phyloP scores from a whole-genome alignment of 2,888 invertebrate species.

The Agrochola circellaris region DNA sequence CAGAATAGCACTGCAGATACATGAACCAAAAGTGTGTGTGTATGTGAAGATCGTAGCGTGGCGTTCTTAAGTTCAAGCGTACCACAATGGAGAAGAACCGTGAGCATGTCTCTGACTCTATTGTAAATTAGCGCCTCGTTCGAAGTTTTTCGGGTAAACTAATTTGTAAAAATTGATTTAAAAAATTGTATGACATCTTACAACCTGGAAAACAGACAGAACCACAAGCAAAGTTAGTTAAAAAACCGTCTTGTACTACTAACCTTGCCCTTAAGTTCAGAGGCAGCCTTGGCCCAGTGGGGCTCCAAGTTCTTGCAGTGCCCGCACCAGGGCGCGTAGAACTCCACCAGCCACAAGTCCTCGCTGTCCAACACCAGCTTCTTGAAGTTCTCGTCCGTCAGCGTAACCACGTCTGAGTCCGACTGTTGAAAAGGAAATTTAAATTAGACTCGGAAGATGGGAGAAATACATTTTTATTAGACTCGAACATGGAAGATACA shows the following conservation, averaged over 20 bases:
- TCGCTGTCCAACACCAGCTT: slow-evolving; percentile 97
- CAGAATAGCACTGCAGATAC: too few relatives aligned
- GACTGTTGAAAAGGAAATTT: slow-evolving; percentile 74
- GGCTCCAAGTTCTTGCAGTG: slow-evolving; percentile 99
- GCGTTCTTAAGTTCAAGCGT: not conserved
- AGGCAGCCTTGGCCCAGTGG: slow-evolving; percentile 98
- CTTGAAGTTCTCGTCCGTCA: slow-evolving; percentile 99
- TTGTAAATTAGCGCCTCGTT: not conserved
- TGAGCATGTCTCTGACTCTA: not conserved
- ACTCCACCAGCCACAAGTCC: slow-evolving; percentile 99
- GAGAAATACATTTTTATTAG: slow-evolving; percentile 41
- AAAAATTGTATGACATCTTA: not conserved
- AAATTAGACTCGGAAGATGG: not conserved
- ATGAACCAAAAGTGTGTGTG: not conserved
- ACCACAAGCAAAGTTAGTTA: not conserved
- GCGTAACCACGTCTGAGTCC: slow-evolving; percentile 94
- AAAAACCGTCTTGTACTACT: slow-evolving; percentile 36
- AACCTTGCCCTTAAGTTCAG: slow-evolving; percentile 98
- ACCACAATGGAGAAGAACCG: not conserved
- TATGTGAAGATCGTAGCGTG: not conserved
- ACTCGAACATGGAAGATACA: not conserved
- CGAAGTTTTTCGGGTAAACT: not conserved
- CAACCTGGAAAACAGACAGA: not conserved
- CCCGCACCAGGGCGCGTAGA: slow-evolving; percentile 99
- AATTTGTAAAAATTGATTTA: not conserved